Evolutionary conservation across 1,140 invertebrate genomes (phyloP).

Genomic region (Dendrolimus punctatus): DNA sequence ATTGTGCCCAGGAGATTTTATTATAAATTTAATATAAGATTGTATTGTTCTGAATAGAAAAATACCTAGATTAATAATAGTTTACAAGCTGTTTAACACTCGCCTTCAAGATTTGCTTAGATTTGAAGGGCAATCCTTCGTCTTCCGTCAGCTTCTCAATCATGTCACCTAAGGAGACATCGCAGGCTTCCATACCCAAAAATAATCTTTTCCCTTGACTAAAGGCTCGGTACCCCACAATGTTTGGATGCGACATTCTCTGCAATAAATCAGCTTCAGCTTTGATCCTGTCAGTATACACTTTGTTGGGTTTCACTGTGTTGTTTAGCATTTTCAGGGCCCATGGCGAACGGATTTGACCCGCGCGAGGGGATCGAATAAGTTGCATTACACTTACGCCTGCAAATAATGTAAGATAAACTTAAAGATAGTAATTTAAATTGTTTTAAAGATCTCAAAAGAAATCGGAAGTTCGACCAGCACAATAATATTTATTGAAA

Average conservation of each 20-base stretch:
- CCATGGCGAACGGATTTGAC: slow-evolving; percentile 83
- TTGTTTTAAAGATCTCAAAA: neutral
- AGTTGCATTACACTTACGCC: slow-evolving; percentile 85
- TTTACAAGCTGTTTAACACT: neutral
- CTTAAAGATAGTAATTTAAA: slow-evolving; percentile 1
- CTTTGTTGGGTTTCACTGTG: slow-evolving; percentile 50
- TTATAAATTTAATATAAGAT: no score
- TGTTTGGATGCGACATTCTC: slow-evolving; percentile 85
- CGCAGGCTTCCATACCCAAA: slow-evolving; percentile 81
- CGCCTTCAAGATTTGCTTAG: slow-evolving; percentile 77
- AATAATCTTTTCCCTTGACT: slow-evolving; percentile 75
- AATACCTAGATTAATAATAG: neutral
- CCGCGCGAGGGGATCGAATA: slow-evolving; percentile 78
- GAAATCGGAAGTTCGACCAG: neutral
- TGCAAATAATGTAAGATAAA: slow-evolving; percentile 33
- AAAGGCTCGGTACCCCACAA: slow-evolving; percentile 85
- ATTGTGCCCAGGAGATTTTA: no score
- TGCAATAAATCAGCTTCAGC: slow-evolving; percentile 81
- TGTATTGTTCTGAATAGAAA: no score
- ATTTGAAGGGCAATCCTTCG: slow-evolving; percentile 73
- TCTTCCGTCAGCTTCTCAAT: slow-evolving; percentile 80
- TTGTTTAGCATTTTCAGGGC: slow-evolving; percentile 82
- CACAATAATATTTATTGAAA: no score
- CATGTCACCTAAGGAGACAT: slow-evolving; percentile 77
- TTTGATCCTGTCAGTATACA: slow-evolving; percentile 73